Evolutionary conservation across 2,888 invertebrate genomes (phyloP).

Genomic region (Aradus depressus): DNA sequence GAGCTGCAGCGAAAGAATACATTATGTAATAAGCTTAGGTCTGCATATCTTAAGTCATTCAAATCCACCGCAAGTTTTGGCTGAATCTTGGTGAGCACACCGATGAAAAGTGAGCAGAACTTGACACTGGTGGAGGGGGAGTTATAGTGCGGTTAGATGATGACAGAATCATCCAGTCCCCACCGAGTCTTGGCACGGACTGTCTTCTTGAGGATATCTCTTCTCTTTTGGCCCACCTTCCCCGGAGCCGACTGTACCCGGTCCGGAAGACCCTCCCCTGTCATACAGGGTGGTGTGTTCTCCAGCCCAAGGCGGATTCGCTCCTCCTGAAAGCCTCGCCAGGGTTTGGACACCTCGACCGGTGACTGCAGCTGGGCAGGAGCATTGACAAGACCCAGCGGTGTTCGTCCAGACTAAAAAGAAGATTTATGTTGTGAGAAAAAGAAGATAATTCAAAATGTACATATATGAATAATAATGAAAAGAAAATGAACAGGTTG

Average conservation of each 20-base stretch:
- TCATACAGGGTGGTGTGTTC: slow-evolving; percentile 18
- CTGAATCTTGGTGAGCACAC: too few species aligned
- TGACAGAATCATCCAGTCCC: slow-evolving; percentile 21
- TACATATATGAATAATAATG: too few species aligned
- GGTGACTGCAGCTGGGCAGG: slow-evolving; percentile 15
- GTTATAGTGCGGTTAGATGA: too few species aligned
- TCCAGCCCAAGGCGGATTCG: slow-evolving; percentile 17
- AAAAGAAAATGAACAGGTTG: too few species aligned
- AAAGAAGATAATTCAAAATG: neutral
- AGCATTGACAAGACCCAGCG: slow-evolving; percentile 18
- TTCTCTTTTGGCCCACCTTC: slow-evolving; percentile 12
- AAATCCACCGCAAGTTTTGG: too few species aligned
- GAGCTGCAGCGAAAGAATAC: too few species aligned
- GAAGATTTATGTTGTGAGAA: neutral
- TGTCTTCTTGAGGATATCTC: slow-evolving; percentile 13
- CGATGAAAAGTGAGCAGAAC: too few species aligned
- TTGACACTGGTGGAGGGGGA: too few species aligned
- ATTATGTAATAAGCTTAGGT: too few species aligned
- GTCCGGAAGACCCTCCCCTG: slow-evolving; percentile 9
- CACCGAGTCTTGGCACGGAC: slow-evolving; percentile 11
- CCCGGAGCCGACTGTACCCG: slow-evolving; percentile 23
- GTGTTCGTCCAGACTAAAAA: slow-evolving; percentile 11
- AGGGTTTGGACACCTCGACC: slow-evolving; percentile 1
- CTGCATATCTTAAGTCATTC: too few species aligned
- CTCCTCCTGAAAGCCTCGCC: slow-evolving; percentile 20